Evolutionary conservation across 2,797 vertebrate species (phyloP).

Genomic region (Sebastes baramenuke): DNA sequence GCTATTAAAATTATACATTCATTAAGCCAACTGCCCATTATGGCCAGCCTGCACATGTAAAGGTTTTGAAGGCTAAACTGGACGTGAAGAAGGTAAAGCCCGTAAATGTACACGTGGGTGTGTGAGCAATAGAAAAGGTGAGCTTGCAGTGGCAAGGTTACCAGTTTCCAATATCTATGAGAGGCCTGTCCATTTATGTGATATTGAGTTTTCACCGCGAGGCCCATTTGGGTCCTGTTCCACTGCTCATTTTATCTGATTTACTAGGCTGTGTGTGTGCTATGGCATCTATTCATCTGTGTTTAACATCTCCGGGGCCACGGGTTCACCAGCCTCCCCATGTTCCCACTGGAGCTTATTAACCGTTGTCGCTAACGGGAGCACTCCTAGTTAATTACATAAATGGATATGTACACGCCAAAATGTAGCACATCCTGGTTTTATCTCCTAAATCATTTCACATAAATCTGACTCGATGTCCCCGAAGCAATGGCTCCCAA

Average conservation of each 20-base stretch:
- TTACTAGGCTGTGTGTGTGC: constrained; percentile 71
- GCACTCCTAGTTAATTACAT: constrained; percentile 81
- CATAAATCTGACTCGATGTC: constrained; percentile 73
- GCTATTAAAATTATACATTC: constrained; percentile 58
- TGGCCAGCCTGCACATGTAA: constrained; percentile 28
- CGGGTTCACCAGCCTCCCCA: constrained; percentile 72
- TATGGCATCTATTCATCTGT: constrained; percentile 80
- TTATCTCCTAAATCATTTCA: constrained; percentile 76
- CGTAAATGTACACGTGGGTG: constrained; percentile 39
- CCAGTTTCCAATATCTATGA: constrained; percentile 78
- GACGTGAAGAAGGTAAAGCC: constrained; percentile 37
- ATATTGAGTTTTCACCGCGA: constrained; percentile 73
- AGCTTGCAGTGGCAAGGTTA: constrained; percentile 69
- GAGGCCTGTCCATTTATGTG: constrained; percentile 76
- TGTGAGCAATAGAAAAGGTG: constrained; percentile 64
- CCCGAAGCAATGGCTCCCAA: constrained; percentile 48
- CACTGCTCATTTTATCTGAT: constrained; percentile 75
- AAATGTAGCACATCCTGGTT: constrained; percentile 74
- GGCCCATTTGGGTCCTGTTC: constrained; percentile 74
- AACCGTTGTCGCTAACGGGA: constrained; percentile 72
- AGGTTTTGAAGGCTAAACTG: constrained; percentile 46
- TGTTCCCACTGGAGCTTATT: constrained; percentile 77
- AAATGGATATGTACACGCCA: constrained; percentile 75
- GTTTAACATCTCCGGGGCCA: constrained; percentile 82
- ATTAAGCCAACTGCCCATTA: constrained; percentile 63